Conservation (phyloP, 2,113 vertebrate species). For the Mesocricetus auratus region DNA sequence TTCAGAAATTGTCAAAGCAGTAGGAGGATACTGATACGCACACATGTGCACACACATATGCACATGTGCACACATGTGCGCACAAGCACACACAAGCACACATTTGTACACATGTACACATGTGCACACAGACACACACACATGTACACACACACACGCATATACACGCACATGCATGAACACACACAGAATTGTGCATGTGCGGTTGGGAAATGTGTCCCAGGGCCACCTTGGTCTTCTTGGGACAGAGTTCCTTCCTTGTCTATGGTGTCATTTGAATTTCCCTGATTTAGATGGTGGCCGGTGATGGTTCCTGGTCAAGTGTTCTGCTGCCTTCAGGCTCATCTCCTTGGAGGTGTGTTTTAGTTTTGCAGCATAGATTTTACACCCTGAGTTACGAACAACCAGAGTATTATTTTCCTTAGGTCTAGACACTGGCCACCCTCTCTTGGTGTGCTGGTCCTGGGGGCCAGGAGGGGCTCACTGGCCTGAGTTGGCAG, state of each 20-base stretch:
- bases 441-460: not conserved
- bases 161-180: too few species aligned
- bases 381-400: not conserved
- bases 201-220: fast-evolving
- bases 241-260: not conserved
- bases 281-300: fast-evolving
- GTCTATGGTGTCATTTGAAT: not conserved
- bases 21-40: fast-evolving
- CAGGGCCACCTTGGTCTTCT: fast-evolving
- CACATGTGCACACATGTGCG: too few species aligned
- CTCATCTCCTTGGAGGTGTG: not conserved
- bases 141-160: too few species aligned
- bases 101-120: too few species aligned
- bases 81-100: not conserved
- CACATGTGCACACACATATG: too few species aligned
- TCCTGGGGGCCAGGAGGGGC: fast-evolving
- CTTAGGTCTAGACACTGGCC: not conserved
- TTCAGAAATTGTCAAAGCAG: not conserved
- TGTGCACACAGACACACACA: not conserved
- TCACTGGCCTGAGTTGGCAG: not conserved
- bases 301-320: fast-evolving
- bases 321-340: not conserved
- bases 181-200: too few species aligned
- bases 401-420: not conserved
- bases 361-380: not conserved